phyloP scores from a whole-genome alignment of 1,140 invertebrate species.

The Brachionus sp. region DNA sequence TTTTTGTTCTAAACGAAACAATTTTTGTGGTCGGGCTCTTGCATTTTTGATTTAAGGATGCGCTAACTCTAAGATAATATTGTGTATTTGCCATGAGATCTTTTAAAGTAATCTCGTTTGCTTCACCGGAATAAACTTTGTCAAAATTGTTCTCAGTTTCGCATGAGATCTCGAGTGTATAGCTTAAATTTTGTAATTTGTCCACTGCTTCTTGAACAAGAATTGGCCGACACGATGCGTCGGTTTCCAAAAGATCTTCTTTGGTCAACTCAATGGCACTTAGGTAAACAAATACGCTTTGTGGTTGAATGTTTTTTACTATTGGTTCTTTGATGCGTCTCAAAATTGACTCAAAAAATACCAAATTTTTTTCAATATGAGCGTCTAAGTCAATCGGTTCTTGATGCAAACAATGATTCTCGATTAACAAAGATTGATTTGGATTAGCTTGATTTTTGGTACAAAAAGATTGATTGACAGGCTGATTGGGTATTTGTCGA shows the following conservation, averaged over 20 bases:
- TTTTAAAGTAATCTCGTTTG: slow-evolving; percentile 63
- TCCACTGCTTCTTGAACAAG: neutral
- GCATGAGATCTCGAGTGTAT: slow-evolving; percentile 24
- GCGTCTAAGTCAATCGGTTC: neutral
- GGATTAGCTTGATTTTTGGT: neutral
- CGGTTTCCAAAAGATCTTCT: neutral
- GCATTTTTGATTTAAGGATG: slow-evolving; percentile 54
- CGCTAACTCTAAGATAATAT: slow-evolving; percentile 52
- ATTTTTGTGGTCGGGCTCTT: slow-evolving; percentile 54
- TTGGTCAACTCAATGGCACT: neutral
- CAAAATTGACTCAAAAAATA: neutral
- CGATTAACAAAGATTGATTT: neutral
- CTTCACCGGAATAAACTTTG: slow-evolving; percentile 51
- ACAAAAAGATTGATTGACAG: slow-evolving; percentile 71
- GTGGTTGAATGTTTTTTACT: slow-evolving; percentile 1
- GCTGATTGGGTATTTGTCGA: slow-evolving; percentile 73
- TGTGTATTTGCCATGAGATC: slow-evolving; percentile 69
- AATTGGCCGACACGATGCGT: neutral
- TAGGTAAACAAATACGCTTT: slow-evolving; percentile 20
- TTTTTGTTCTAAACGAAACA: slow-evolving; percentile 58
- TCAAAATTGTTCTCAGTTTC: slow-evolving; percentile 17
- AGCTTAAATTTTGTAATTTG: slow-evolving; percentile 34
- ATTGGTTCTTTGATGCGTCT: neutral
- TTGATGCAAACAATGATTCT: neutral
- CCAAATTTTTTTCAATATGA: neutral